Conservation (phyloP, 2,888 invertebrate species). For the Xestobium rufovillosum region DNA sequence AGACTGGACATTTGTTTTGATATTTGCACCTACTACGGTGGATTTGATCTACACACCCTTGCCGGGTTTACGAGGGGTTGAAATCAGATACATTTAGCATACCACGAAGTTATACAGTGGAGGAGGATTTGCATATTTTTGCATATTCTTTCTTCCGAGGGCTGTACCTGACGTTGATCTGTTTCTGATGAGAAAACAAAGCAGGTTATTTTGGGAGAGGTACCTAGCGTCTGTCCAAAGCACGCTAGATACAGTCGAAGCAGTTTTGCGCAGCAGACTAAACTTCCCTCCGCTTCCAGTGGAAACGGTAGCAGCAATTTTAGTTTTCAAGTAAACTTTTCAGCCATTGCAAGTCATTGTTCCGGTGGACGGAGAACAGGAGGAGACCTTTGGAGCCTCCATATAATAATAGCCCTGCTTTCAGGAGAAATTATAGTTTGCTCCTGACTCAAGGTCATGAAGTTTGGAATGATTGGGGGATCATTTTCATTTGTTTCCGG, state of each 20-base stretch:
- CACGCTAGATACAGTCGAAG: constrained; percentile 75
- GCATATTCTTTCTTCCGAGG: constrained; percentile 79
- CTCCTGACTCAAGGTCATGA: constrained; percentile 67
- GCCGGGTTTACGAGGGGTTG: constrained; percentile 83
- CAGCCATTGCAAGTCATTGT: constrained; percentile 71
- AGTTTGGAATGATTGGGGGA: constrained; percentile 90
- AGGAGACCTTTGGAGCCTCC: constrained; percentile 93
- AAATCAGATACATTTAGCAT: constrained; percentile 65
- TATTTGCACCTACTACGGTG: constrained; percentile 69
- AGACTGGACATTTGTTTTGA: constrained; percentile 79
- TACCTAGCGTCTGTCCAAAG: constrained; percentile 84
- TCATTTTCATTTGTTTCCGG: constrained; percentile 84
- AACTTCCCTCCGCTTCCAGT: constrained; percentile 80
- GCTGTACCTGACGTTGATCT: constrained; percentile 82
- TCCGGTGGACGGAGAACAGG: constrained; percentile 73
- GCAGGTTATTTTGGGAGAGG: constrained; percentile 83
- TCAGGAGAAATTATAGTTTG: constrained; percentile 78
- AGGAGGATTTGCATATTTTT: constrained; percentile 59
- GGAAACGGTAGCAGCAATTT: constrained; percentile 61
- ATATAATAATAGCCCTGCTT: constrained; percentile 78
- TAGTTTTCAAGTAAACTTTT: constrained; percentile 80
- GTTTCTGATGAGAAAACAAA: constrained; percentile 74
- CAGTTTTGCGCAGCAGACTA: constrained; percentile 71
- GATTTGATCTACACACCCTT: constrained; percentile 65
- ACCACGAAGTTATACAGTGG: constrained; percentile 77